Percentiles rank a stretch among this genome's conserved stretches.
Evolutionary conservation across 2,113 vertebrate genomes (phyloP).

Genomic region (Galeopterus variegatus): DNA sequence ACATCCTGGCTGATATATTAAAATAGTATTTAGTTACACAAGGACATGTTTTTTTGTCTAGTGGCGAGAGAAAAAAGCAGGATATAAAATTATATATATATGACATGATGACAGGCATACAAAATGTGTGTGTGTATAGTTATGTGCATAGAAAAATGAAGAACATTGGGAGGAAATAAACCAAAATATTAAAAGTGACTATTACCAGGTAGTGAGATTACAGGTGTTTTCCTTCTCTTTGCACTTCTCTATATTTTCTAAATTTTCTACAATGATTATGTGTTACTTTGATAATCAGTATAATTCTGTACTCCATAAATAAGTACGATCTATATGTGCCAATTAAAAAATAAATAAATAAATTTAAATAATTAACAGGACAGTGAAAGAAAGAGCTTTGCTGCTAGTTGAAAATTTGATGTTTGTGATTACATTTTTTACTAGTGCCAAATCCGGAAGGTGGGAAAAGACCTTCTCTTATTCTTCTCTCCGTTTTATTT

Average conservation of each 20-base stretch:
- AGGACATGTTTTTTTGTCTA: neutral
- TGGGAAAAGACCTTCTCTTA: neutral
- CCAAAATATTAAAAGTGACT: slow-evolving; percentile 17
- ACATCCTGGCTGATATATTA: slow-evolving; percentile 30
- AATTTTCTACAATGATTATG: slow-evolving; percentile 10
- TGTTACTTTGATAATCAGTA: slow-evolving; percentile 51
- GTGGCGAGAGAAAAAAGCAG: neutral
- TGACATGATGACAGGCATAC: neutral
- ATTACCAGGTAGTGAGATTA: neutral
- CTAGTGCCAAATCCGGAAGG: neutral
- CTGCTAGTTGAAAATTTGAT: neutral
- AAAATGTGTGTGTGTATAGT: neutral
- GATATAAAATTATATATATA: neutral
- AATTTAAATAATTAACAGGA: neutral
- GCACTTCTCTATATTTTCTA: neutral
- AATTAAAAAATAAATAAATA: too few relatives aligned
- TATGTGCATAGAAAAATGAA: slow-evolving; percentile 13
- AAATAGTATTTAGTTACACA: slow-evolving; percentile 51
- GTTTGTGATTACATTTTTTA: slow-evolving; percentile 22
- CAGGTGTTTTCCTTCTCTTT: neutral
- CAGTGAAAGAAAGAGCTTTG: slow-evolving; percentile 24
- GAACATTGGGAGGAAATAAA: neutral
- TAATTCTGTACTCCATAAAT: too few relatives aligned
- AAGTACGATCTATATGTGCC: too few relatives aligned
- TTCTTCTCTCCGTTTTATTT: slow-evolving; percentile 49